Evolutionary conservation across 1,140 invertebrate genomes (phyloP).

Genomic region (Diorhabda sublineata): DNA sequence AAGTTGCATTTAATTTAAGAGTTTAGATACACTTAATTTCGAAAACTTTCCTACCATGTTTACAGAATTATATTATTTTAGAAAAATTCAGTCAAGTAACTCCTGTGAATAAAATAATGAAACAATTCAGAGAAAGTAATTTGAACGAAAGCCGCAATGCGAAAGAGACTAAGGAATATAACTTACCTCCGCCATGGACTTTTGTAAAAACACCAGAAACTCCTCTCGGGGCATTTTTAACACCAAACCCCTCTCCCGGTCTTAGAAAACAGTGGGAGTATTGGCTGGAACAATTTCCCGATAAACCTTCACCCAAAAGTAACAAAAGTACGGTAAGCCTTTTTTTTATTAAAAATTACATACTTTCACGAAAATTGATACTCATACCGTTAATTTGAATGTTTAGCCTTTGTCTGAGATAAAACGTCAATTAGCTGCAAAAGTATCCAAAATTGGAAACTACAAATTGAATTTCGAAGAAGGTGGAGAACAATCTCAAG

Average conservation of each 20-base stretch:
- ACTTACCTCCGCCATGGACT: slow-evolving; percentile 39
- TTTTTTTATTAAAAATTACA: neutral
- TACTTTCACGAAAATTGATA: neutral
- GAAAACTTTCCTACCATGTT: neutral
- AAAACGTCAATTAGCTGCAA: slow-evolving; percentile 48
- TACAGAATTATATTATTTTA: neutral
- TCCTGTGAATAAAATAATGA: slow-evolving; percentile 41
- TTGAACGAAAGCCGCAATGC: slow-evolving; percentile 17
- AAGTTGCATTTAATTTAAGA: too few relatives aligned
- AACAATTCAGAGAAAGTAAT: slow-evolving; percentile 33
- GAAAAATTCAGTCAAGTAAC: slow-evolving; percentile 40
- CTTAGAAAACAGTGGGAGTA: slow-evolving; percentile 51
- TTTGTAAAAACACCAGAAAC: slow-evolving; percentile 54
- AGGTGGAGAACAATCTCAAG: neutral
- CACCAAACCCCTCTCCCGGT: slow-evolving; percentile 51
- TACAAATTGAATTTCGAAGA: neutral
- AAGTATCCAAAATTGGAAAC: slow-evolving; percentile 14
- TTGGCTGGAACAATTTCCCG: slow-evolving; percentile 51
- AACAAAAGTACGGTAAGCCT: slow-evolving; percentile 50
- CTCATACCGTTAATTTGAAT: slow-evolving; percentile 14
- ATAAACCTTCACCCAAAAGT: slow-evolving; percentile 45
- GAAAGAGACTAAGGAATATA: neutral
- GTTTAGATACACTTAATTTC: neutral
- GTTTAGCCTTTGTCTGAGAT: slow-evolving; percentile 54
- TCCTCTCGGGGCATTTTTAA: slow-evolving; percentile 52